phyloP scores from a whole-genome alignment of 37 sponge, comb jelly and placozoan species.

The Corticium candelabrum region DNA sequence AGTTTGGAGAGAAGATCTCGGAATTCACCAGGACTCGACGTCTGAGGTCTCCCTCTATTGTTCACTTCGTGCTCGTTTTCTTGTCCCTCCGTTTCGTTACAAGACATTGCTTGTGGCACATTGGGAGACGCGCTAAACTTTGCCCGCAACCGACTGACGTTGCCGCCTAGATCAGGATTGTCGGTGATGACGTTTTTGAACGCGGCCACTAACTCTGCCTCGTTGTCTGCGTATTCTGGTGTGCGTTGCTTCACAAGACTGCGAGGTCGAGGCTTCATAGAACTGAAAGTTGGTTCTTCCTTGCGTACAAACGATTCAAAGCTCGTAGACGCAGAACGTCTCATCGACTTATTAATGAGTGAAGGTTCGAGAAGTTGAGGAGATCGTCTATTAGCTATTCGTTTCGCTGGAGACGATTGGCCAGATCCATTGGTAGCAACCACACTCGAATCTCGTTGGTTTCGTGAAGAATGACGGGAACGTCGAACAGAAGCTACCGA shows the following conservation, averaged over 20 bases:
- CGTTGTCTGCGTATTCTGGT: background rate
- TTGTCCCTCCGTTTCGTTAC: background rate
- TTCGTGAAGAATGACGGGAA: background rate
- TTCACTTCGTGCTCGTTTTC: background rate
- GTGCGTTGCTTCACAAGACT: background rate
- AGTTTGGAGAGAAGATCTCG: slow-evolving; percentile 46
- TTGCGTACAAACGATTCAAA: background rate
- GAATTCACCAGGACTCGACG: background rate
- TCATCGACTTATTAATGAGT: background rate
- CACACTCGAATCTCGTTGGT: background rate
- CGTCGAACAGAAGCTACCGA: background rate
- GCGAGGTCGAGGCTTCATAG: background rate
- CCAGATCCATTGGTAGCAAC: too few relatives aligned
- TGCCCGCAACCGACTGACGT: background rate
- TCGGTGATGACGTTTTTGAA: background rate
- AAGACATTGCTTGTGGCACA: background rate
- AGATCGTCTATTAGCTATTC: background rate
- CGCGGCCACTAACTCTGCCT: background rate
- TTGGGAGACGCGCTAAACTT: background rate
- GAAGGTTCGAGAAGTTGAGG: background rate
- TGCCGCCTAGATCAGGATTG: background rate
- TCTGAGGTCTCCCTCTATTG: background rate
- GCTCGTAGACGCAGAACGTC: background rate
- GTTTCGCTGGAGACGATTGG: background rate
- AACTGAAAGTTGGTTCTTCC: background rate